Conservation (phyloP, 53 echinoderm and acorn worm species). For the Crossaster papposus region DNA sequence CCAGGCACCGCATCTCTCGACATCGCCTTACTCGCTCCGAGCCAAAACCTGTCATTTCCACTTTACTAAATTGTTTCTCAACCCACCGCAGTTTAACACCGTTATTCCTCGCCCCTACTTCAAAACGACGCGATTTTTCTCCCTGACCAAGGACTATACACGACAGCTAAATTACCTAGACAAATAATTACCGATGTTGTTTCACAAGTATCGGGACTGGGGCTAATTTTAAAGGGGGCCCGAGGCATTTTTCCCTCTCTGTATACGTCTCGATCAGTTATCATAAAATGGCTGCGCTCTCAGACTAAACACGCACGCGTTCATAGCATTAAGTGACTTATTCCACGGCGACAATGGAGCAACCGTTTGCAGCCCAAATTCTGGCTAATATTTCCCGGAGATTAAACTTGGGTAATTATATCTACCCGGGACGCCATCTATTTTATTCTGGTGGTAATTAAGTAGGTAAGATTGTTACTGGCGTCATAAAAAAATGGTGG, state of each 20-base stretch:
- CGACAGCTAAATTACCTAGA: conserved; percentile 46
- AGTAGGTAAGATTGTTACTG: neutral
- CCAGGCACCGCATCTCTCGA: conserved; percentile 10
- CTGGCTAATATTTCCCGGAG: neutral
- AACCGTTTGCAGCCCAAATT: conserved; percentile 2
- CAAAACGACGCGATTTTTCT: neutral
- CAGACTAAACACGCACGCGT: neutral
- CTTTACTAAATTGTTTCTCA: conserved; percentile 52
- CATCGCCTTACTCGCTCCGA: conserved; percentile 30
- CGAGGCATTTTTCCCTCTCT: neutral
- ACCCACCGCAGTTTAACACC: conserved; percentile 6
- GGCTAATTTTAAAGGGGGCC: conserved; percentile 28
- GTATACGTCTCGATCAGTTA: neutral
- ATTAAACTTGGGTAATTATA: conserved; percentile 28
- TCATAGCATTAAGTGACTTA: neutral
- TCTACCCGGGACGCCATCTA: neutral
- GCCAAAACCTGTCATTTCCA: conserved; percentile 49
- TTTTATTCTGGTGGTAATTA: neutral
- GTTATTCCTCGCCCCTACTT: conserved; percentile 17
- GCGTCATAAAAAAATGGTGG: neutral
- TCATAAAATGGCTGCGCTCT: neutral
- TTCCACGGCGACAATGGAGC: neutral
- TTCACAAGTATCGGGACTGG: conserved; percentile 40
- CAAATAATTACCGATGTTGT: conserved; percentile 60
- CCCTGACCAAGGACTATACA: conserved; percentile 2